Base-by-base conservation (phyloP, 1,140 invertebrate genomes). In the Trialeurodes vaporariorum region DNA sequence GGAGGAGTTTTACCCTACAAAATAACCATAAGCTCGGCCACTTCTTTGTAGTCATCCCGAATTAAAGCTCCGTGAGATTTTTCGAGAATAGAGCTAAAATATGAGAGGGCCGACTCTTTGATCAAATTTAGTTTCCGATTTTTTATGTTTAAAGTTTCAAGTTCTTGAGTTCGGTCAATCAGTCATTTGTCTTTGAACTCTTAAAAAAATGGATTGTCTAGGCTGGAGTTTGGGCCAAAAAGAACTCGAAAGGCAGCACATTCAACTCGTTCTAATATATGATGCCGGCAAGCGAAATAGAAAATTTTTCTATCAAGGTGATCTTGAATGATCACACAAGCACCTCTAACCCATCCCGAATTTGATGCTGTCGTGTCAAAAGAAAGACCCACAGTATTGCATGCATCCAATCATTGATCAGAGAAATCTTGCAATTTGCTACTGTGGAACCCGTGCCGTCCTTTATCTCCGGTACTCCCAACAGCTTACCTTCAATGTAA, bases 141-240 rank as follows among this genome's bases (percentile, higher is more conserved):
- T 25, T 13, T 49, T 26, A 70, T 23, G 61, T 60, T 72, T 64
- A 23, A 25, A 17, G 26, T 65, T 70, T 70, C 17, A 63, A 69
- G n/a, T n/a, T n/a, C 69, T 25, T 40, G 34, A 61, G 2, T 68
- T 24, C 61, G 49, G 69, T 72, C 63, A 68, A 72, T 72, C 61
- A 67, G 71, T 70, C 71, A 74, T 59, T 67, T 73, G 25, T 72
- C 70, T 40, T 61, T 58, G 68, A 73, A 70, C 22, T 63, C 27
- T 68, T 70, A 23, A 25, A 69, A 72, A 25, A 70, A 60, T 27
- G 59, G 49, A 25, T 70, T 71, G 60, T 72, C 66, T 63, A 68
- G 66, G 40, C 65, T 67, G 58, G 65, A 60, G 17, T 62, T n/a
- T 26, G 49, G 27, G 60, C 59, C 49, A 13, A 71, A 59, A 25